Conservation (phyloP, 2,113 vertebrate species). For the Coptodon rendalli region DNA sequence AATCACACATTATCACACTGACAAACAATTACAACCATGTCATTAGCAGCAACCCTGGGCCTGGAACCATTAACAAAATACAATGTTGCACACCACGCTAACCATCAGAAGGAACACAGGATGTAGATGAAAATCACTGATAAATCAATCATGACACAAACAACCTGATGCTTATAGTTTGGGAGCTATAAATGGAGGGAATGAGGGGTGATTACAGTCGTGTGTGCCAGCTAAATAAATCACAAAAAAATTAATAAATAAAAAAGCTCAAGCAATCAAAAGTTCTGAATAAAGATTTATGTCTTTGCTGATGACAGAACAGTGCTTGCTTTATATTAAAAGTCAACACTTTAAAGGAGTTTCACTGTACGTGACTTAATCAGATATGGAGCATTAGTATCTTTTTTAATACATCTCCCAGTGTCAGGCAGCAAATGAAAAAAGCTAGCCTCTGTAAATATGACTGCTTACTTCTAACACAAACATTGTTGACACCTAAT, state of each 20-base stretch:
- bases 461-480: slow-evolving; percentile 71
- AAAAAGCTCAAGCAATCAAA: slow-evolving; percentile 33
- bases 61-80: slow-evolving; percentile 49
- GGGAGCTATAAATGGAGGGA: neutral
- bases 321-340: slow-evolving; percentile 61
- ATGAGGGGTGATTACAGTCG: neutral
- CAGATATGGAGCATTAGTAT: slow-evolving; percentile 64
- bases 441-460: slow-evolving; percentile 67
- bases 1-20: slow-evolving; percentile 86
- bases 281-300: slow-evolving; percentile 28
- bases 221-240: slow-evolving; percentile 26
- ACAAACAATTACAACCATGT: slow-evolving; percentile 95
- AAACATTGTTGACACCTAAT: slow-evolving; percentile 78
- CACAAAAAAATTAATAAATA: neutral
- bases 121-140: slow-evolving; percentile 38
- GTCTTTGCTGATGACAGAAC: slow-evolving; percentile 32
- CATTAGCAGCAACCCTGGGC: slow-evolving; percentile 85
- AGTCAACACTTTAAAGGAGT: slow-evolving; percentile 55
- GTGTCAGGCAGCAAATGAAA: slow-evolving; percentile 63
- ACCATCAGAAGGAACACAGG: slow-evolving; percentile 50
- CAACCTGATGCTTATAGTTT: slow-evolving; percentile 31
- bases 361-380: slow-evolving; percentile 63
- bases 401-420: slow-evolving; percentile 70
- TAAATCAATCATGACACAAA: slow-evolving; percentile 51
- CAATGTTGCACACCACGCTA: slow-evolving; percentile 47